Evolutionary conservation across 2,888 invertebrate genomes (phyloP), one percentile per base, ranked within the genome.

Genomic region (Diloba caeruleocephala): DNA sequence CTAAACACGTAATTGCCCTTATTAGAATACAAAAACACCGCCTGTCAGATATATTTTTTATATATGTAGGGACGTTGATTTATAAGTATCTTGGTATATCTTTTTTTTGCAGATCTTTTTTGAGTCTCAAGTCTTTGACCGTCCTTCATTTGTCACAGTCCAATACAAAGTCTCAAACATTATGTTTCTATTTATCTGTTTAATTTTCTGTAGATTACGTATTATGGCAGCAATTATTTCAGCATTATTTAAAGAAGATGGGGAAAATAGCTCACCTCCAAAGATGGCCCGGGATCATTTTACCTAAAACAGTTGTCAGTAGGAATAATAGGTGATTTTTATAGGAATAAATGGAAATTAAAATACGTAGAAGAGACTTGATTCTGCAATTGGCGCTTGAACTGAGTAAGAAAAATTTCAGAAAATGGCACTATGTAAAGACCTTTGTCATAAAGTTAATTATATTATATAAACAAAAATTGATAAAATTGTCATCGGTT

Each of bases 1-100:
- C 78, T 83, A 78, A 86, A 82, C 74, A 79, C 81, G 68, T 84
- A 85, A 87, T 79, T 82, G 82, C 75, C 78, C 68, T 74, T 75
- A 60, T 74, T 65, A 25, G n/a, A n/a, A n/a, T n/a, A 19, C 17
- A 32, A 43, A 50, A 56, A 58, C 26, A 52, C 61, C 52, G 53
- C 53, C 59, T 62, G 46, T 56, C 56, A 56, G 53, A 52, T 52
- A 64, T 71, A 63, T 78, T 82, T 75, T 58, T 76, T 67, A 7
- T 21, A 7, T 21, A 21, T 5, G 21, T 69, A 60, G 56, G 65
- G 58, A 55, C 53, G 57, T 61, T 73, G 59, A 72, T 77, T 75
- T 71, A 69, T 68, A 6, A 46, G 25, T 56, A 64, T 69, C 67
- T 66, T 62, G 53, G 46, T 37, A n/a, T 28, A 31, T 48, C 48